Evolutionary conservation across 2,113 vertebrate species (phyloP).

Genomic region (Bos indicus): DNA sequence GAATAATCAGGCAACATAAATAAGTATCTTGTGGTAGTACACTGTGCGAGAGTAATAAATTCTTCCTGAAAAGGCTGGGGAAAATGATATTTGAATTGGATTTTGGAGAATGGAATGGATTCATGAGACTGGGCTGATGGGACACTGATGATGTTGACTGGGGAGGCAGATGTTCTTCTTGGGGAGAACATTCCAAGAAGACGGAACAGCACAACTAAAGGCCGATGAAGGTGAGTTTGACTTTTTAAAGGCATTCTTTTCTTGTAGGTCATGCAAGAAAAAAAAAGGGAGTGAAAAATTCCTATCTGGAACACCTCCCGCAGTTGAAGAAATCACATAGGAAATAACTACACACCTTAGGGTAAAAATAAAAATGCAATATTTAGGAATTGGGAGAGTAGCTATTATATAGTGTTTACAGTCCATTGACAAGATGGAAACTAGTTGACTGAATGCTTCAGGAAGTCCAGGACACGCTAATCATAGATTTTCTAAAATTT

Average conservation of each 20-base stretch:
- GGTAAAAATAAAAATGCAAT: background rate
- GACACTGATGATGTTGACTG: background rate
- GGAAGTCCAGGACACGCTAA: background rate
- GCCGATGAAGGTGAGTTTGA: background rate
- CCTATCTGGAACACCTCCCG: background rate
- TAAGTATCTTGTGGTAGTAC: background rate
- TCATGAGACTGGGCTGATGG: background rate
- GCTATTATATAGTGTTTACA: background rate
- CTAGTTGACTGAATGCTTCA: background rate
- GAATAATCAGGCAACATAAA: background rate
- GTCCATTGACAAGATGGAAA: background rate
- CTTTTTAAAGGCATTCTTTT: background rate
- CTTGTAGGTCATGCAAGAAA: background rate
- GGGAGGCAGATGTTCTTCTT: background rate
- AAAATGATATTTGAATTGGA: background rate
- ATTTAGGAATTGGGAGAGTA: background rate
- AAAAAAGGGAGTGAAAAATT: background rate
- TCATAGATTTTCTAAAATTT: background rate
- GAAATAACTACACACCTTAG: background rate
- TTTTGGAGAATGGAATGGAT: conserved; percentile 1
- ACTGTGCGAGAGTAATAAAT: background rate
- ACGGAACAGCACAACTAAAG: background rate
- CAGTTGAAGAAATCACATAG: background rate
- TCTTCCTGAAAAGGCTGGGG: background rate
- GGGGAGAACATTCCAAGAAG: background rate